phyloP scores from a whole-genome alignment of 2,113 vertebrate species.

The Seriola rivoliana region DNA sequence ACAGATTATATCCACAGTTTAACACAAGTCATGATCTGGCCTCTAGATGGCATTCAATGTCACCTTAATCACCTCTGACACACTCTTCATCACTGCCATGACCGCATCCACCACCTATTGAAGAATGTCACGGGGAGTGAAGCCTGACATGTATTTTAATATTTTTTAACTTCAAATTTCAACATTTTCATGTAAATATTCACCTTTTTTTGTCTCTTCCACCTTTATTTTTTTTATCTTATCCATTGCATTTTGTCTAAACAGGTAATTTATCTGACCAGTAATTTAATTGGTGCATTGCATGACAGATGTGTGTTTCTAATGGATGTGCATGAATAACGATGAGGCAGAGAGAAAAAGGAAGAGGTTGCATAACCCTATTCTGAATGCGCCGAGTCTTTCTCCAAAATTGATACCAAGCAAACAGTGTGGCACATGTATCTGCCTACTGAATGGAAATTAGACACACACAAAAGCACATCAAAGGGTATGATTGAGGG shows the following conservation, averaged over 20 bases:
- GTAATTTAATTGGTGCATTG: not conserved
- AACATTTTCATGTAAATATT: not conserved
- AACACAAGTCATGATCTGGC: constrained; percentile 66
- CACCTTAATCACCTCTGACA: constrained; percentile 76
- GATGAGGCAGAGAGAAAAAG: constrained; percentile 49
- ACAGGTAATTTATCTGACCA: constrained; percentile 35
- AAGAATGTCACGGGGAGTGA: constrained; percentile 32
- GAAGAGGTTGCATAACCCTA: constrained; percentile 53
- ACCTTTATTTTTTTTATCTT: not conserved
- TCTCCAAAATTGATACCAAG: constrained; percentile 61
- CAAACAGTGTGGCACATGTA: constrained; percentile 65
- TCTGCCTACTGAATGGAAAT: constrained; percentile 77
- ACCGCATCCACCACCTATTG: constrained; percentile 33
- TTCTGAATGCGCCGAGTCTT: constrained; percentile 55
- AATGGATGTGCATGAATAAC: constrained; percentile 47
- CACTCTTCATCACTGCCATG: constrained; percentile 52
- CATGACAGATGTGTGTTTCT: constrained; percentile 31
- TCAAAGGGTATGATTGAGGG: constrained; percentile 77
- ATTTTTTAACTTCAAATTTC: not conserved
- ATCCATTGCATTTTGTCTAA: not conserved
- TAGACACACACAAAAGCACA: constrained; percentile 79
- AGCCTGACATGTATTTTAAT: not conserved
- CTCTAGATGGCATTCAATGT: constrained; percentile 65
- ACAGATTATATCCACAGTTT: constrained; percentile 64
- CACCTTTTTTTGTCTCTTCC: not conserved